These are phyloP conservation scores for Nasua narica DNA, from an alignment of 2,797 vertebrate species.

Conservation along the genomic window DNA sequence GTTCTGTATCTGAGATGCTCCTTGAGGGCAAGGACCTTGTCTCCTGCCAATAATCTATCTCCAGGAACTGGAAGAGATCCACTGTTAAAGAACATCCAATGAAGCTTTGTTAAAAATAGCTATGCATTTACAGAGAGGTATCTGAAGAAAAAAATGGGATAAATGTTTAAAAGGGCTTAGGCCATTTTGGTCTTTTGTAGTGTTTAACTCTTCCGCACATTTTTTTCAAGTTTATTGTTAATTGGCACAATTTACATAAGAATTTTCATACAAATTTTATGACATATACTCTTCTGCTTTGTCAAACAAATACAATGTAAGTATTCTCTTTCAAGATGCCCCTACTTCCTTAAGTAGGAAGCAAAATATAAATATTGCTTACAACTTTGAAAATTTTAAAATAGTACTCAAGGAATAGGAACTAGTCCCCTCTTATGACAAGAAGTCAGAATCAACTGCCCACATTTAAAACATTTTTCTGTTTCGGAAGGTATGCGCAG, in stretches of 20 bases:
- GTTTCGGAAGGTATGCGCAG: neutral
- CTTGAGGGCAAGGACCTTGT: neutral
- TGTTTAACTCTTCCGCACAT: neutral
- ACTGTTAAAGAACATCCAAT: neutral
- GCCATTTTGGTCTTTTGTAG: neutral
- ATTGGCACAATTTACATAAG: neutral
- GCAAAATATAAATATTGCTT: slow-evolving; percentile 41
- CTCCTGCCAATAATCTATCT: neutral
- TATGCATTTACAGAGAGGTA: neutral
- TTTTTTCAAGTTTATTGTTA: neutral
- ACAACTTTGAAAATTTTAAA: neutral
- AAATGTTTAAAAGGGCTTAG: neutral
- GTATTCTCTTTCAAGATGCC: slow-evolving; percentile 18
- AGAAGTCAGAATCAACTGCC: neutral
- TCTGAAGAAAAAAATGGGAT: neutral
- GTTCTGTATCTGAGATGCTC: neutral
- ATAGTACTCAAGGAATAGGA: neutral
- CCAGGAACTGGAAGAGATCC: neutral
- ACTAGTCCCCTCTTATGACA: neutral
- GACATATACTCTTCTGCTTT: neutral
- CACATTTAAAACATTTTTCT: neutral
- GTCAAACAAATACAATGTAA: slow-evolving; percentile 19
- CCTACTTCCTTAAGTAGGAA: slow-evolving; percentile 49
- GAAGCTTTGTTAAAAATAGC: slow-evolving; percentile 1
- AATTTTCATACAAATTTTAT: slow-evolving; percentile 14